These are phyloP conservation scores for Felis chaus DNA, from an alignment of 2,113 vertebrate genomes.

Conservation along the genomic window DNA sequence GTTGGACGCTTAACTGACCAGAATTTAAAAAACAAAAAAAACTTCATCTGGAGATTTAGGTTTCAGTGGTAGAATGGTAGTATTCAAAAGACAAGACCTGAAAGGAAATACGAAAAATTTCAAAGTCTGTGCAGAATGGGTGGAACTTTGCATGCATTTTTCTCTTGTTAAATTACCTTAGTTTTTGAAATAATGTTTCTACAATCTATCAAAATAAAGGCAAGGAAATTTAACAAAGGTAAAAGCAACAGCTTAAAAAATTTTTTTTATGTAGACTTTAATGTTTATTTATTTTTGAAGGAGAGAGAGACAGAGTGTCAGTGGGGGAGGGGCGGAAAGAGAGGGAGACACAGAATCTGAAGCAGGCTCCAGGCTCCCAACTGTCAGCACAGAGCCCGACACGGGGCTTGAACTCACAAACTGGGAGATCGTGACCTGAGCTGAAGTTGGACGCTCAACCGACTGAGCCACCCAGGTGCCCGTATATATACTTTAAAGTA, in stretches of 20 bases:
- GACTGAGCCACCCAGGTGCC: too few relatives aligned
- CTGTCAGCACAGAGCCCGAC: too few relatives aligned
- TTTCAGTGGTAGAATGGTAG: background rate
- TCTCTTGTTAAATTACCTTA: slow-evolving; percentile 8
- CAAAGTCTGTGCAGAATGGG: background rate
- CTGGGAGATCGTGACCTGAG: too few relatives aligned
- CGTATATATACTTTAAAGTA: background rate
- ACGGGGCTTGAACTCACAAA: too few relatives aligned
- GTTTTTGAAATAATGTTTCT: slow-evolving; percentile 12
- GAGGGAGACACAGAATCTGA: too few relatives aligned
- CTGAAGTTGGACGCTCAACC: too few relatives aligned
- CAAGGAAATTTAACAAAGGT: slow-evolving; percentile 22
- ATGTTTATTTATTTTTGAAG: too few relatives aligned
- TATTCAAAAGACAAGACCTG: background rate
- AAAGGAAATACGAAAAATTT: slow-evolving; percentile 15
- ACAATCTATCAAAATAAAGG: background rate
- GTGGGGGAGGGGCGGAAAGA: too few relatives aligned
- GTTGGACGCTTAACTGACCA: too few relatives aligned
- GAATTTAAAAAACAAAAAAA: background rate
- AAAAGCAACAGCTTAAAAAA: background rate
- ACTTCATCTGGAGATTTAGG: background rate
- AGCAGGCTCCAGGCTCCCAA: too few relatives aligned
- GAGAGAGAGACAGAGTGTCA: too few relatives aligned
- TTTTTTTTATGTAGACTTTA: too few relatives aligned
- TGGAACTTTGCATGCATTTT: background rate